Evolutionary conservation across 1,140 invertebrate species (phyloP).

Genomic region (Bathynomus jamesi): DNA sequence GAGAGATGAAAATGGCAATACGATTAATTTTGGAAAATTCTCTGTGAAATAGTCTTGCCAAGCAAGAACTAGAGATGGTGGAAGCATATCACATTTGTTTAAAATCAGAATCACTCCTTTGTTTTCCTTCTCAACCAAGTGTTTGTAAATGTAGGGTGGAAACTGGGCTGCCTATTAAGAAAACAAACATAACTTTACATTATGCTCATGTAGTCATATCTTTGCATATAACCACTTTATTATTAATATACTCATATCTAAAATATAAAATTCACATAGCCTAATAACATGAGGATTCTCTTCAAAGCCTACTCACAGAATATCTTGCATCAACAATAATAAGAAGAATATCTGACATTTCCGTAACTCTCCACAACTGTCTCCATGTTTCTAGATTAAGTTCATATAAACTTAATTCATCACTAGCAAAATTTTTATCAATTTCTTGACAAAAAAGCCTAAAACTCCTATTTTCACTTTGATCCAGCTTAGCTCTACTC

Average conservation of each 20-base stretch:
- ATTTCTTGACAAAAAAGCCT: slow-evolving; percentile 56
- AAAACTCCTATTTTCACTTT: slow-evolving; percentile 39
- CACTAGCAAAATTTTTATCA: slow-evolving; percentile 44
- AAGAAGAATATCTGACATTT: slow-evolving; percentile 80
- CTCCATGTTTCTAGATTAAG: slow-evolving; percentile 88
- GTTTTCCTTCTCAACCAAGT: slow-evolving; percentile 61
- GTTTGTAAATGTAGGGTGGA: slow-evolving; percentile 77
- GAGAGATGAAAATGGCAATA: slow-evolving; percentile 27
- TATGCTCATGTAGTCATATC: neutral
- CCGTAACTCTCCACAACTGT: slow-evolving; percentile 82
- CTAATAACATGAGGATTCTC: neutral
- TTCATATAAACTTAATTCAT: slow-evolving; percentile 67
- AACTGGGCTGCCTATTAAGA: slow-evolving; percentile 57
- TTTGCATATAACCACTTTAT: slow-evolving; percentile 14
- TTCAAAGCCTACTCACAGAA: slow-evolving; percentile 52
- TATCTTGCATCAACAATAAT: slow-evolving; percentile 77
- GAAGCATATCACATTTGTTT: slow-evolving; percentile 87
- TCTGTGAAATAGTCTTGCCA: slow-evolving; percentile 73
- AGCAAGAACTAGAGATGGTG: slow-evolving; percentile 68
- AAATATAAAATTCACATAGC: slow-evolving; percentile 1
- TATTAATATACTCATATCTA: slow-evolving; percentile 17
- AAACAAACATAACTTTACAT: slow-evolving; percentile 10
- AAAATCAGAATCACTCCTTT: slow-evolving; percentile 80
- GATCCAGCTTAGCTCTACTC: slow-evolving; percentile 61
- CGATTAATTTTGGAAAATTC: slow-evolving; percentile 28